Evolutionary conservation across 2,888 invertebrate genomes (phyloP).

Genomic region (Cacoxenus indagator): DNA sequence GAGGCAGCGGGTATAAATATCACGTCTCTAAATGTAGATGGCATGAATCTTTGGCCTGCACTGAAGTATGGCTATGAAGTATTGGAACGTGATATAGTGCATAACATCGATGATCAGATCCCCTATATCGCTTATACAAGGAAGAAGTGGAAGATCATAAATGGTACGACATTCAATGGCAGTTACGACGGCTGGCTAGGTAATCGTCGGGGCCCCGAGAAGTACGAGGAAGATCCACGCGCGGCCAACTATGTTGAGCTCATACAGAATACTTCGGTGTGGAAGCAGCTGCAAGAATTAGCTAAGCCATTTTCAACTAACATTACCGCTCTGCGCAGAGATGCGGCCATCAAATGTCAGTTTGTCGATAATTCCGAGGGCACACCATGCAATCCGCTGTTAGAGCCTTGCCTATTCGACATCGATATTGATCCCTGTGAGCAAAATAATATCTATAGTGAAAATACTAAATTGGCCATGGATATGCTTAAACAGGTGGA

Average conservation of each 20-base stretch:
- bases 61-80: constrained; percentile 71
- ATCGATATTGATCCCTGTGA: constrained; percentile 74
- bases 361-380: constrained; percentile 32
- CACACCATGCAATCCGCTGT: constrained; percentile 55
- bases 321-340: constrained; percentile 63
- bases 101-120: constrained; percentile 79
- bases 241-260: constrained; percentile 44
- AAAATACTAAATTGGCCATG: constrained; percentile 43
- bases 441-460: constrained; percentile 59
- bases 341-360: constrained; percentile 50
- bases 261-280: constrained; percentile 50
- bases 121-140: constrained; percentile 57
- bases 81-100: constrained; percentile 75
- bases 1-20: constrained; percentile 56
- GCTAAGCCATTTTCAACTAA: constrained; percentile 46
- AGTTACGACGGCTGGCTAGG: constrained; percentile 54
- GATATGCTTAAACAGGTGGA: constrained; percentile 71
- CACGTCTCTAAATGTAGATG: constrained; percentile 73
- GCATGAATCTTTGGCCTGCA: constrained; percentile 79
- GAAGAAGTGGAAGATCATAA: constrained; percentile 64
- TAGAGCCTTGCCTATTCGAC: constrained; percentile 72
- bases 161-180: constrained; percentile 60
- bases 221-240: constrained; percentile 45
- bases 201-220: constrained; percentile 19
- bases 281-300: constrained; percentile 47